phyloP scores from a whole-genome alignment of 2,888 invertebrate genomes.

The Ophion ellenae region DNA sequence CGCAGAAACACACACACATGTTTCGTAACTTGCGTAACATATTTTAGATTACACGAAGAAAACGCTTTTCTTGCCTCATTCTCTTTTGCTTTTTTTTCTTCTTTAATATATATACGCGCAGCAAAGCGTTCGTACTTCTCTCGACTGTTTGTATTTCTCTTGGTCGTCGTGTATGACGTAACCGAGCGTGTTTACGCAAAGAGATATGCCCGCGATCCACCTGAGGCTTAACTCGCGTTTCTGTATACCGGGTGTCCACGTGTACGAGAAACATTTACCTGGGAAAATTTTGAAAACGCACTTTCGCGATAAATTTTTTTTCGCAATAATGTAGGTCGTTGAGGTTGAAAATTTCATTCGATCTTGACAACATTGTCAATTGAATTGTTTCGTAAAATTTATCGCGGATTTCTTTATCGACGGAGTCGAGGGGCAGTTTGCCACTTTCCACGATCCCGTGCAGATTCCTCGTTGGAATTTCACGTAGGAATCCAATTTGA shows the following conservation, averaged over 20 bases:
- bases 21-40: constrained; percentile 10
- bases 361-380: no score
- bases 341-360: no score
- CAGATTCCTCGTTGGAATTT: no score
- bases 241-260: constrained; percentile 9
- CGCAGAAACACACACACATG: no score
- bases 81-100: neutral
- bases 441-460: no score
- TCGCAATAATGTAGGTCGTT: neutral
- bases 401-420: no score
- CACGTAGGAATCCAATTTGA: no score
- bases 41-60: constrained; percentile 31
- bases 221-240: constrained; percentile 51
- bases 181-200: constrained; percentile 73
- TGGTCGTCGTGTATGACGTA: constrained; percentile 69
- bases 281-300: neutral
- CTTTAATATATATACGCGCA: constrained; percentile 26
- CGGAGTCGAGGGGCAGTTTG: no score
- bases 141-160: constrained; percentile 34
- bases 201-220: constrained; percentile 70
- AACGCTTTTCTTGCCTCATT: neutral
- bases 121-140: constrained; percentile 28
- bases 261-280: neutral
- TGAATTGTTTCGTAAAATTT: no score
- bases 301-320: neutral